Percentiles rank a stretch among this genome's conserved stretches.
Conservation (phyloP, 1,140 invertebrate species). For the Heliconius himera region DNA sequence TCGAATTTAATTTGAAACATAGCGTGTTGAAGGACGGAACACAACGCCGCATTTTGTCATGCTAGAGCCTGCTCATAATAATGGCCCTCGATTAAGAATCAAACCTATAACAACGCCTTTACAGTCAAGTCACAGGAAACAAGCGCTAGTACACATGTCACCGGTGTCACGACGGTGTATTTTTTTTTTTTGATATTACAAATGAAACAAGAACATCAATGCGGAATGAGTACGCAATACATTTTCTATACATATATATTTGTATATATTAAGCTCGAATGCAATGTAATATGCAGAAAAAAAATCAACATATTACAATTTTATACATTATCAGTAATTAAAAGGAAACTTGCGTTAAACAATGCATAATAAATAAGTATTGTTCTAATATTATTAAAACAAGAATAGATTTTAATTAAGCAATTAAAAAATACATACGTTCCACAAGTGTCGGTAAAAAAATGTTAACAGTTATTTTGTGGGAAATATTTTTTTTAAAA, state of each 20-base stretch:
- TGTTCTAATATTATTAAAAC: conserved; percentile 1
- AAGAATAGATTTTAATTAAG: background rate
- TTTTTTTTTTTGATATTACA: background rate
- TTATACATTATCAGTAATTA: background rate
- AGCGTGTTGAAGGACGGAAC: too few relatives aligned
- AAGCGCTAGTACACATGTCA: background rate
- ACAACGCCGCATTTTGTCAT: too few relatives aligned
- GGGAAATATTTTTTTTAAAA: background rate
- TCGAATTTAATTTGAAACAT: too few relatives aligned
- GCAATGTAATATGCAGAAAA: background rate
- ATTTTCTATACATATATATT: background rate
- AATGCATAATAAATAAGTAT: background rate
- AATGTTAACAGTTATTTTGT: background rate
- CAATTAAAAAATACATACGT: background rate
- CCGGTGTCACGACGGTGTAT: background rate
- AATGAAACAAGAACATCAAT: background rate
- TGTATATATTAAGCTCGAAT: background rate
- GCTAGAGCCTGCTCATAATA: too few relatives aligned
- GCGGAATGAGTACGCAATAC: background rate
- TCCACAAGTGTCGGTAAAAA: background rate
- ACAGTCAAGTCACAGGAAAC: too few relatives aligned
- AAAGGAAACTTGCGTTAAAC: background rate
- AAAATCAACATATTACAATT: background rate
- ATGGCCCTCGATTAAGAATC: too few relatives aligned
- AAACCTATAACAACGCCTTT: too few relatives aligned